Evolutionary conservation across 2,888 invertebrate genomes (phyloP).

Genomic region (Cheilosia grossa): DNA sequence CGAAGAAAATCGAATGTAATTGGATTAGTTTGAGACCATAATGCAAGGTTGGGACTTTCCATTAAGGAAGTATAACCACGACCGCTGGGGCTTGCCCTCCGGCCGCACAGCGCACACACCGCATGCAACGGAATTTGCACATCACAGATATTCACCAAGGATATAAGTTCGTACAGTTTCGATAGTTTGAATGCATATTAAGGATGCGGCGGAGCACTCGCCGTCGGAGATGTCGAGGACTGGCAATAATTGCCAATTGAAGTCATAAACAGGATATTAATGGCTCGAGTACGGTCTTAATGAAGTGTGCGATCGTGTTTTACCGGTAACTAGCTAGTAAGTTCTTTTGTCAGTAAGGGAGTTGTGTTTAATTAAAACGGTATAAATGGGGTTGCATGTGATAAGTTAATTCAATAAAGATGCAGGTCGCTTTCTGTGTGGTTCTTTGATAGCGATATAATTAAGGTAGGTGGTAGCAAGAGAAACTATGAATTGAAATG

Average conservation of each 20-base stretch:
- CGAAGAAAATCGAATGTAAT: constrained; percentile 73
- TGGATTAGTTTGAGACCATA: constrained; percentile 72
- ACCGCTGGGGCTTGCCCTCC: constrained; percentile 17
- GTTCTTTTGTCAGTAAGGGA: background rate
- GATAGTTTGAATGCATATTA: constrained; percentile 55
- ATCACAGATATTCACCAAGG: constrained; percentile 35
- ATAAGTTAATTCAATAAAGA: too few relatives aligned
- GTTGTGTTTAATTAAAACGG: constrained; percentile 1
- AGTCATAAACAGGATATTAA: constrained; percentile 74
- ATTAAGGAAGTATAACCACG: constrained; percentile 62
- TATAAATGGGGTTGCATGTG: background rate
- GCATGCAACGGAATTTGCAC: constrained; percentile 17
- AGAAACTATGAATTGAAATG: too few relatives aligned
- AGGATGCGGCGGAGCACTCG: constrained; percentile 56
- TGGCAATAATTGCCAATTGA: constrained; percentile 72
- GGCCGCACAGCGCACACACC: background rate
- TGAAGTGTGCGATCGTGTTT: constrained; percentile 64
- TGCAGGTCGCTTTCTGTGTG: too few relatives aligned
- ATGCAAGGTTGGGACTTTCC: constrained; percentile 64
- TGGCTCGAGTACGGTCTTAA: constrained; percentile 67
- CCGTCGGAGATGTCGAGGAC: constrained; percentile 34
- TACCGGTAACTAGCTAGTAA: background rate
- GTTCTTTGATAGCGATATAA: too few relatives aligned
- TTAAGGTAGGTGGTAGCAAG: too few relatives aligned
- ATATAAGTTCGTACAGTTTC: constrained; percentile 31